Evolutionary conservation across 1,140 invertebrate genomes (phyloP).

Genomic region (Neomicropteryx cornuta): DNA sequence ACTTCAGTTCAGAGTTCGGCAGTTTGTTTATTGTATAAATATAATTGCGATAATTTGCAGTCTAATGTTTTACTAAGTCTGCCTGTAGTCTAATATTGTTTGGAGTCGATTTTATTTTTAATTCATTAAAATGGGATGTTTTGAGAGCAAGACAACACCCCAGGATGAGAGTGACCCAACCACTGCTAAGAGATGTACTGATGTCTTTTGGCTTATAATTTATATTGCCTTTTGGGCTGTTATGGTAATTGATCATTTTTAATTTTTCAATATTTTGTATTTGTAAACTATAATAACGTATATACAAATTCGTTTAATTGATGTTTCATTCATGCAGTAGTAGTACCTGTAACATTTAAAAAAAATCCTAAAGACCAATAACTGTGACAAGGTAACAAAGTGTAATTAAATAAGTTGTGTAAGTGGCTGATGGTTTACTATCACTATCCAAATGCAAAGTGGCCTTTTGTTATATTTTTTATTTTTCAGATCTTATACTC

Average conservation of each 20-base stretch:
- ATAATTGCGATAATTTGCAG: no score
- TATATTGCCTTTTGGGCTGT: conserved; percentile 80
- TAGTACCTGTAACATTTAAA: conserved; percentile 2
- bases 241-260: conserved; percentile 55
- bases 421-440: neutral
- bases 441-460: no score
- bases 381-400: conserved; percentile 1
- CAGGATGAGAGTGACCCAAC: conserved; percentile 9
- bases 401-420: conserved; percentile 2
- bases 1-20: no score
- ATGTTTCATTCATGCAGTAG: neutral
- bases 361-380: conserved; percentile 1
- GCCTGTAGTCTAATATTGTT: no score
- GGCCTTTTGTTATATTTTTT: no score
- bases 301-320: conserved; percentile 1
- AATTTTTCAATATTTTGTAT: conserved; percentile 3
- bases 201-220: conserved; percentile 72
- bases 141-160: conserved; percentile 8
- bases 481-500: no score
- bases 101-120: no score
- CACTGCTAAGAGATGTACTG: conserved; percentile 58
- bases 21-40: no score
- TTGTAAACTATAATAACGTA: neutral
- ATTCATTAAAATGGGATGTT: conserved; percentile 12
- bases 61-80: no score